A percentile compares a stretch with the other conserved stretches of the same genome.
Conservation (phyloP, 92 coral and sea anemone genomes). For the Nematostella vectensis region DNA sequence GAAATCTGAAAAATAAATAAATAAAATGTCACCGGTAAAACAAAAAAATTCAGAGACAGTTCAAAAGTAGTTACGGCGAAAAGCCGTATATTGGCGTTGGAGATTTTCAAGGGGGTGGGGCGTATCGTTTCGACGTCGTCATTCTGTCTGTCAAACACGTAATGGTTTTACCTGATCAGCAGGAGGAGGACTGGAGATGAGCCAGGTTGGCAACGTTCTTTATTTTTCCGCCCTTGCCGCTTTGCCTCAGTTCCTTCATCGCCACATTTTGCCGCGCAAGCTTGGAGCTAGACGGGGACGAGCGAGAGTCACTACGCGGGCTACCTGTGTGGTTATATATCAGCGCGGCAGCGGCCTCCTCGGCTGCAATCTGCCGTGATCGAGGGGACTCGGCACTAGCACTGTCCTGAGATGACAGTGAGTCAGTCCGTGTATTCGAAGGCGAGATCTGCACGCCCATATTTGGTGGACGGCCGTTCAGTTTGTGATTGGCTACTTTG, state of each 20-base stretch:
- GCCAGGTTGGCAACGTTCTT: conserved; percentile 76
- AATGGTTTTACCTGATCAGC: conserved; percentile 25
- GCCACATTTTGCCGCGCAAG: conserved; percentile 32
- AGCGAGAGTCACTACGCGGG: conserved; percentile 16
- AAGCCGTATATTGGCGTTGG: no score
- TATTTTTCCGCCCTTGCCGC: conserved; percentile 25
- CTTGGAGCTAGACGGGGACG: conserved; percentile 9
- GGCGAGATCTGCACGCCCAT: neutral
- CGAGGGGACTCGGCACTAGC: conserved; percentile 53
- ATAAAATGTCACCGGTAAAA: neutral
- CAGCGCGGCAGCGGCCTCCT: conserved; percentile 67
- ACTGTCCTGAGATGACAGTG: conserved; percentile 74
- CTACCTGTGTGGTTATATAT: conserved; percentile 49
- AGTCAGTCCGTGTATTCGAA: conserved; percentile 30
- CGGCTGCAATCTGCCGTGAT: conserved; percentile 71
- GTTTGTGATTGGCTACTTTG: conserved; percentile 1
- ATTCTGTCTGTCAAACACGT: neutral
- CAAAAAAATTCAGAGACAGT: neutral
- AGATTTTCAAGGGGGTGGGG: no score
- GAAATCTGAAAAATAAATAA: neutral
- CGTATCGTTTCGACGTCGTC: no score
- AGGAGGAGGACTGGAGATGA: conserved; percentile 89
- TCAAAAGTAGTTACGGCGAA: no score
- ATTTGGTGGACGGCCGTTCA: conserved; percentile 4
- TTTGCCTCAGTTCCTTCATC: conserved; percentile 37